Percentiles rank a stretch among this genome's conserved stretches.
Conservation (phyloP, 2,797 vertebrate species). For the Telmatherina bonti region DNA sequence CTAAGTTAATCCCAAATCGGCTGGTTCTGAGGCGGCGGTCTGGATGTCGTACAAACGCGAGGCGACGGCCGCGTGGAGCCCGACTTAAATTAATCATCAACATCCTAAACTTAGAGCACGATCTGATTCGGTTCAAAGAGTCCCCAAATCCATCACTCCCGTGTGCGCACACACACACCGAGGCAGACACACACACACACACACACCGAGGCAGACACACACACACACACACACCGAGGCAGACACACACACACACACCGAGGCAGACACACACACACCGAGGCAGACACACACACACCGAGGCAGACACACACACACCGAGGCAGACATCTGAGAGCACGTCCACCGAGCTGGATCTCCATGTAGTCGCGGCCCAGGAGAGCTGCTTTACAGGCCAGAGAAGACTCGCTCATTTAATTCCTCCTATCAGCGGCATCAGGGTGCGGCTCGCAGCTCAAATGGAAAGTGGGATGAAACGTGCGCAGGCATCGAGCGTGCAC, state of each 20-base stretch:
- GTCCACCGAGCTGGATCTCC: conserved; percentile 71
- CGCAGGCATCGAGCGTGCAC: conserved; percentile 39
- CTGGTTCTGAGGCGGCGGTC: no score
- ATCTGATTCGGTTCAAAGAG: conserved; percentile 73
- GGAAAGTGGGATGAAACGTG: conserved; percentile 67
- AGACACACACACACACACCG: no score
- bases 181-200: no score
- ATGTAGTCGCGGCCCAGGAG: conserved; percentile 74
- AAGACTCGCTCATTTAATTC: conserved; percentile 77
- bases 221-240: no score
- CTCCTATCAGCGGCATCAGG: conserved; percentile 72
- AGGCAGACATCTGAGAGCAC: conserved; percentile 65
- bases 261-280: no score
- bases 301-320: no score
- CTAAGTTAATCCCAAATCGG: no score
- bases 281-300: no score
- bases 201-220: no score
- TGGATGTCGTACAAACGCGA: conserved; percentile 22
- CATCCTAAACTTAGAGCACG: conserved; percentile 56
- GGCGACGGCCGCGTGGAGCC: conserved; percentile 15
- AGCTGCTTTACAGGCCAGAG: conserved; percentile 75
- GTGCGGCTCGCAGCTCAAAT: conserved; percentile 66
- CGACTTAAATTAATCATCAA: conserved; percentile 72
- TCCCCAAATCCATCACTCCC: conserved; percentile 53
- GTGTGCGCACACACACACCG: no score